These are phyloP conservation scores for Eustalomyia histrio DNA, from an alignment of 2,888 invertebrate species.

Conservation along the genomic window DNA sequence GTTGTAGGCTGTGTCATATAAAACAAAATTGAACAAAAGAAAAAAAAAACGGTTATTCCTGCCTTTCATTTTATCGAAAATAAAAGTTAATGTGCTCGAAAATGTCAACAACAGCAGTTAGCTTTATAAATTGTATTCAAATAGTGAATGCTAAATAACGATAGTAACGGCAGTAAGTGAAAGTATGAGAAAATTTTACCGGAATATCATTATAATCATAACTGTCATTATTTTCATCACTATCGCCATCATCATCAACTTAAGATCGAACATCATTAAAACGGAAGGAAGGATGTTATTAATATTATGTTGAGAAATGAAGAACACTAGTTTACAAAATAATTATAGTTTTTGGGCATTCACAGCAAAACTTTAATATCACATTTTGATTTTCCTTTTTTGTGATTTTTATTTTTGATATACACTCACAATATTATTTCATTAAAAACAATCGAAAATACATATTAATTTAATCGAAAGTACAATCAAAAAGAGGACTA, in stretches of 20 bases:
- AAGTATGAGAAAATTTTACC: slow-evolving; percentile 1
- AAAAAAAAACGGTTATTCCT: background rate
- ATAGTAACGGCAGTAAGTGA: background rate
- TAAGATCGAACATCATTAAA: slow-evolving; percentile 39
- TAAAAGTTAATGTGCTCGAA: slow-evolving; percentile 59
- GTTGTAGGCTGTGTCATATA: slow-evolving; percentile 13
- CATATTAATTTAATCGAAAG: no score
- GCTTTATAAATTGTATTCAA: slow-evolving; percentile 15
- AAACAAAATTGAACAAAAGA: background rate
- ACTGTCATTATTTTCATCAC: slow-evolving; percentile 31
- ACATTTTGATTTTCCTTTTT: no score
- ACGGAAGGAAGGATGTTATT: slow-evolving; percentile 49
- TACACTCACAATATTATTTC: no score
- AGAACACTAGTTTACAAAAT: background rate
- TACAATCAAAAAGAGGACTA: no score
- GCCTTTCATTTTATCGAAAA: slow-evolving; percentile 23
- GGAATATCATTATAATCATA: slow-evolving; percentile 36
- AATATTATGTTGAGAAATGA: slow-evolving; percentile 35
- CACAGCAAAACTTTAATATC: no score
- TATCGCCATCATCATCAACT: slow-evolving; percentile 7
- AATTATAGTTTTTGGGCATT: no score
- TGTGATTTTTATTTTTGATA: no score
- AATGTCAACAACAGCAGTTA: slow-evolving; percentile 56
- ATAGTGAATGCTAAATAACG: background rate
- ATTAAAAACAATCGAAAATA: no score